These are phyloP conservation scores for Hemiprocne comata DNA, from an alignment of 2,113 vertebrate genomes.

Conservation along the genomic window DNA sequence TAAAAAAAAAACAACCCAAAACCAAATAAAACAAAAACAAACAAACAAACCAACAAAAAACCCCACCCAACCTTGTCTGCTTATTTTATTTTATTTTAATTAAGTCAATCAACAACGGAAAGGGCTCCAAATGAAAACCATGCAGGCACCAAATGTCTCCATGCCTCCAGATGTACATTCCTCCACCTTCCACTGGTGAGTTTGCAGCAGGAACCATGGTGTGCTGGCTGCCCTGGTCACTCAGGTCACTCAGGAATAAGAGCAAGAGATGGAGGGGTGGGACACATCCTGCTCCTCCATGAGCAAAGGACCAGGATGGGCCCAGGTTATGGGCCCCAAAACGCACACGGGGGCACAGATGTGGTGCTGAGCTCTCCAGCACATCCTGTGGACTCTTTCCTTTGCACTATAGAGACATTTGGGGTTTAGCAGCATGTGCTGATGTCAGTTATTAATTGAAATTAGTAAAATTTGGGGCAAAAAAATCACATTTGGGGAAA, in stretches of 20 bases:
- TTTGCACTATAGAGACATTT: not conserved
- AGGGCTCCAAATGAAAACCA: conserved; percentile 41
- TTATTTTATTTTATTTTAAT: not conserved
- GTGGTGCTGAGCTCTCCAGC: not conserved
- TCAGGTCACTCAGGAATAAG: not conserved
- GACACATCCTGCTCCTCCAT: not conserved
- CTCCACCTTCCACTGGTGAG: not conserved
- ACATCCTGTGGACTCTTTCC: accelerated
- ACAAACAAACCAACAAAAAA: too few relatives aligned
- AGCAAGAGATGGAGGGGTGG: not conserved
- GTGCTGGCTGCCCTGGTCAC: not conserved
- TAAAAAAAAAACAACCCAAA: too few relatives aligned
- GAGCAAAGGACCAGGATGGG: not conserved
- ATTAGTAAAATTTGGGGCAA: too few relatives aligned
- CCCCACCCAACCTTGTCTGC: not conserved
- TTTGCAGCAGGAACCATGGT: accelerated
- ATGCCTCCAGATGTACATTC: conserved; percentile 33
- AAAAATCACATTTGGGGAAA: too few relatives aligned
- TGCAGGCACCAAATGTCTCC: not conserved
- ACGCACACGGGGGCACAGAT: accelerated
- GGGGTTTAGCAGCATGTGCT: accelerated
- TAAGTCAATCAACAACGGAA: conserved; percentile 15
- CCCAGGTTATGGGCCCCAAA: not conserved
- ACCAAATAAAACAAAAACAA: not conserved
- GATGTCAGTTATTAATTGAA: too few relatives aligned